Evolutionary conservation across 2,113 vertebrate genomes (phyloP).

Genomic region (Laticauda colubrina): DNA sequence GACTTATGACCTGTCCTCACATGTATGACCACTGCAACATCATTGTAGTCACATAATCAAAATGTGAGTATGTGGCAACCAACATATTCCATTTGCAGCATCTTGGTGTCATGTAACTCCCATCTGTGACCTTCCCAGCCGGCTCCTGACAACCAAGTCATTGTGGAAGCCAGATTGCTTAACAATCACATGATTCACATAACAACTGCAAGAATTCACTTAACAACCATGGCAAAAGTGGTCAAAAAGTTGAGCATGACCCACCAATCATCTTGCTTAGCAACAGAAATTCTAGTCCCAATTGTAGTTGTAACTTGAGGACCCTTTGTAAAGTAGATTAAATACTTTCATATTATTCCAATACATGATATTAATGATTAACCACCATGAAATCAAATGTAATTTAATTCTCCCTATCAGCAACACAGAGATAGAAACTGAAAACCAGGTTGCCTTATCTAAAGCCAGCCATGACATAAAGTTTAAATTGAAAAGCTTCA

Average conservation of each 20-base stretch:
- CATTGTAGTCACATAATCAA: background rate
- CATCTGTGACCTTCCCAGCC: background rate
- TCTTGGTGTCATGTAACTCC: background rate
- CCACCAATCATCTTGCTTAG: background rate
- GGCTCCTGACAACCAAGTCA: background rate
- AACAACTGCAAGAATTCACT: background rate
- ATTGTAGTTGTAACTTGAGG: background rate
- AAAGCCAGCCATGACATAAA: background rate
- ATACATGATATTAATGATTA: background rate
- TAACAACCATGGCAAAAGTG: background rate
- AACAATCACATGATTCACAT: background rate
- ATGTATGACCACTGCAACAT: background rate
- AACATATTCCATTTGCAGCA: background rate
- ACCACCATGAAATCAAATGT: background rate
- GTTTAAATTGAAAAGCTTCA: background rate
- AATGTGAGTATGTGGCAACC: background rate
- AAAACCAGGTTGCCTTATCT: background rate
- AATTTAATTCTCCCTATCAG: background rate
- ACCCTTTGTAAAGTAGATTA: background rate
- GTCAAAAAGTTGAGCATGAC: background rate
- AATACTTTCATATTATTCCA: background rate
- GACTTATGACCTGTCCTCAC: background rate
- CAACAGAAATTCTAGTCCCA: background rate
- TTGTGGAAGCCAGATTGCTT: background rate
- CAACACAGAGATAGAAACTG: background rate